Evolutionary conservation across 1,140 invertebrate species (phyloP), one percentile per base, ranked within the genome.

Genomic region (Maniola jurtina): DNA sequence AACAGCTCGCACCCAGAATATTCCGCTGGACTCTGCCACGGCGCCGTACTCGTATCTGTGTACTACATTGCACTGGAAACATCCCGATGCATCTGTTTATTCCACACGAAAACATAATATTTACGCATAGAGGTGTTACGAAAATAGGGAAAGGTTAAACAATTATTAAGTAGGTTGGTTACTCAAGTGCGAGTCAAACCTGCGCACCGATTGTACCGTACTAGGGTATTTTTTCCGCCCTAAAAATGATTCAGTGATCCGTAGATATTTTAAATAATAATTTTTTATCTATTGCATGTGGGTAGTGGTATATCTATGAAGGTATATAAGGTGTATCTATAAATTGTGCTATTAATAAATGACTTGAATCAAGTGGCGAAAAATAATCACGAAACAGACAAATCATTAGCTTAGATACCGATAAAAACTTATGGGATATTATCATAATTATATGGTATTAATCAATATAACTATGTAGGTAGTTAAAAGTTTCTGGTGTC

Each of bases 1-100:
- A 80, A 82, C 79, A 71, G 80, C 70, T 75, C 81, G 72, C 68
- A 67, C 72, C 72, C 73, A 84, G 81, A 86, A 88, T 80, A 86
- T 86, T 86, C 83, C 79, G 73, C 62, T 84, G 80, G 77, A 86
- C 81, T 86, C 78, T 79, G 81, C 42, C 76, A 56, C 66, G 48
- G 48, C 47, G 55, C 47, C 61, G 56, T 72, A 72, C 70, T 45
- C 13, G 42, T 45, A n/a, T 45, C 38, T 63, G 69, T 68, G 61
- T 70, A 70, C 47, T 45, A 63, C 64, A 60, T 16, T 67, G 70
- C 70, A 81, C 77, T 79, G 78, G 81, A 87, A 84, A 83, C 80
- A 78, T 73, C 65, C 73, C 68, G 66, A 71, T 73, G 73, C 66
- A 69, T 77, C 62, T 61, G 50, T 62, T 66, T 76, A 68, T 55